Percentiles rank a stretch among this genome's conserved stretches.
Conservation (phyloP, 1,140 invertebrate species). For the Macrobrachium nipponense region DNA sequence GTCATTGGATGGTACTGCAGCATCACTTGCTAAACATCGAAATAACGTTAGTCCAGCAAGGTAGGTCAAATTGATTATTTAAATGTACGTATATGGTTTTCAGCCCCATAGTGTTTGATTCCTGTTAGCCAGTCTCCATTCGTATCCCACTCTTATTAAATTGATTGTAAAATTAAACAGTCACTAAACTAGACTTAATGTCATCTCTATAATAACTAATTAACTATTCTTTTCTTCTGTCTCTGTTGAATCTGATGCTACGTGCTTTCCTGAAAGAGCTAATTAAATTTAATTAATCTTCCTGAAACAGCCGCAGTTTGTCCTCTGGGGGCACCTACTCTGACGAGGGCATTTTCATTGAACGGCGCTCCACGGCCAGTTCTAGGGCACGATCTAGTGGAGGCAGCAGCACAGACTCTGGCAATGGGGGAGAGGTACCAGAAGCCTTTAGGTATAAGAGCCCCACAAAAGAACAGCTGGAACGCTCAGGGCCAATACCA, state of each 20-base stretch:
- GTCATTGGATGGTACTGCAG: conserved; percentile 51
- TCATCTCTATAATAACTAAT: too few species aligned
- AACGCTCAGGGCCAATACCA: conserved; percentile 59
- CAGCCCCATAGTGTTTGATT: neutral
- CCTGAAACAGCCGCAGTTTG: conserved; percentile 31
- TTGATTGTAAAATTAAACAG: too few species aligned
- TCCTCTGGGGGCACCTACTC: conserved; percentile 55
- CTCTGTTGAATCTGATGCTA: too few species aligned
- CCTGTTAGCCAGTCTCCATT: too few species aligned
- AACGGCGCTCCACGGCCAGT: conserved; percentile 46
- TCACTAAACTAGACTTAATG: too few species aligned
- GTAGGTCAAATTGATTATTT: neutral
- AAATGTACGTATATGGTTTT: neutral
- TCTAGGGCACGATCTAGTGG: conserved; percentile 33
- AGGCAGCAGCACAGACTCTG: conserved; percentile 37
- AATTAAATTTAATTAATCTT: neutral
- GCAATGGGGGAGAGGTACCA: conserved; percentile 47
- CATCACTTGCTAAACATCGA: conserved; percentile 31
- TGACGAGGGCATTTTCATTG: conserved; percentile 60
- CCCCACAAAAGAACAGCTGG: conserved; percentile 55
- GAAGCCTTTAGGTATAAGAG: conserved; percentile 56
- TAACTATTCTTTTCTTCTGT: too few species aligned
- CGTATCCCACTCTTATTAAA: too few species aligned
- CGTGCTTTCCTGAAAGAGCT: too few species aligned
- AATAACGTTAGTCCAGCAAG: neutral